A percentile compares a stretch with the other conserved stretches of the same genome.
Conservation (phyloP, 2,113 vertebrate genomes). For the Miniopterus natalensis region DNA sequence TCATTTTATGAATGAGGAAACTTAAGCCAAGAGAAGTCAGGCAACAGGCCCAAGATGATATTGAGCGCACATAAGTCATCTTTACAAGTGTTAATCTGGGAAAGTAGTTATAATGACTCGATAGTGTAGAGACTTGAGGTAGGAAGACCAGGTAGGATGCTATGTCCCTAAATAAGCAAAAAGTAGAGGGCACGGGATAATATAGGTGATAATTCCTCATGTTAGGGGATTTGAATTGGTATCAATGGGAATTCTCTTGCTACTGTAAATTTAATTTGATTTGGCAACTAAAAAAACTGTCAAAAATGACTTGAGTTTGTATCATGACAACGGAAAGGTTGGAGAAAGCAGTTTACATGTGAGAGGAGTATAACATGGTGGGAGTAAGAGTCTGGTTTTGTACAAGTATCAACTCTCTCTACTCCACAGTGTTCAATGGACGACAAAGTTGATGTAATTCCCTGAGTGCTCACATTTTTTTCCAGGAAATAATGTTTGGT, state of each 20-base stretch:
- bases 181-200: not conserved
- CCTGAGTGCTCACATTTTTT: not conserved
- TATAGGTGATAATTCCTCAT: not conserved
- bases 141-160: not conserved
- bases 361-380: not conserved
- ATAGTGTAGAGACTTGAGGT: not conserved
- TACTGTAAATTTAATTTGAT: not conserved
- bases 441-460: not conserved
- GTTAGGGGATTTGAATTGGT: not conserved
- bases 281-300: not conserved
- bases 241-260: not conserved
- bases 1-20: slow-evolving; percentile 19
- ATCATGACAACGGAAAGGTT: not conserved
- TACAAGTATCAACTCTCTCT: not conserved
- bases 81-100: not conserved
- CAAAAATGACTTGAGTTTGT: not conserved
- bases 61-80: not conserved
- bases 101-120: not conserved
- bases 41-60: not conserved
- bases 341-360: not conserved
- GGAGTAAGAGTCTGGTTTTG: not conserved
- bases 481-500: not conserved
- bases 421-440: not conserved
- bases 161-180: slow-evolving; percentile 34
- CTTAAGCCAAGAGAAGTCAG: slow-evolving; percentile 21